Evolutionary conservation across 1,140 invertebrate genomes (phyloP).

Genomic region (Stegodyphus mimosarum): DNA sequence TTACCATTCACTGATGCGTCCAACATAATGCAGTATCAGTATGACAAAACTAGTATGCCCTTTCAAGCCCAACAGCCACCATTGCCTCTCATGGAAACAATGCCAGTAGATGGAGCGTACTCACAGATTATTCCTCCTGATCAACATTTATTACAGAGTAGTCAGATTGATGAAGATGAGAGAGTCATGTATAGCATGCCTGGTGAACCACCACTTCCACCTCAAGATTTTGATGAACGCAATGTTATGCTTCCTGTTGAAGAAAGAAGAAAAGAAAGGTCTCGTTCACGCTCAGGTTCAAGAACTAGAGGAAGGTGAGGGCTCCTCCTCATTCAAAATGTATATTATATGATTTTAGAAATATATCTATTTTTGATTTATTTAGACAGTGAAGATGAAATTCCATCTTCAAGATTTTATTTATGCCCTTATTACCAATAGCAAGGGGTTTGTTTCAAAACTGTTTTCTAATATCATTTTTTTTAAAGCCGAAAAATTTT

Average conservation of each 20-base stretch:
- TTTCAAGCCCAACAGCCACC: constrained; percentile 11
- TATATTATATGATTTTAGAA: no score
- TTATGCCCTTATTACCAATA: no score
- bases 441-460: no score
- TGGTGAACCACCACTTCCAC: constrained; percentile 54
- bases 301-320: constrained; percentile 54
- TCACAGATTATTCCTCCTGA: not conserved
- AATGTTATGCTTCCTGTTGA: constrained; percentile 6
- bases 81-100: constrained; percentile 9
- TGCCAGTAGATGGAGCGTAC: constrained; percentile 14
- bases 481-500: no score
- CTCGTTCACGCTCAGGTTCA: constrained; percentile 61
- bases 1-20: constrained; percentile 14
- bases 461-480: no score
- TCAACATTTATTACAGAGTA: not conserved
- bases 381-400: no score
- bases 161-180: constrained; percentile 48
- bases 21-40: constrained; percentile 6
- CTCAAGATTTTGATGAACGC: constrained; percentile 46
- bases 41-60: constrained; percentile 9
- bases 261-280: constrained; percentile 33
- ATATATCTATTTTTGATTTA: no score
- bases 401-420: no score
- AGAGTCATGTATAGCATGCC: constrained; percentile 50
- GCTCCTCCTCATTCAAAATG: no score